Conservation (phyloP, 2,113 vertebrate species). For the Craseonycteris thonglongyai region DNA sequence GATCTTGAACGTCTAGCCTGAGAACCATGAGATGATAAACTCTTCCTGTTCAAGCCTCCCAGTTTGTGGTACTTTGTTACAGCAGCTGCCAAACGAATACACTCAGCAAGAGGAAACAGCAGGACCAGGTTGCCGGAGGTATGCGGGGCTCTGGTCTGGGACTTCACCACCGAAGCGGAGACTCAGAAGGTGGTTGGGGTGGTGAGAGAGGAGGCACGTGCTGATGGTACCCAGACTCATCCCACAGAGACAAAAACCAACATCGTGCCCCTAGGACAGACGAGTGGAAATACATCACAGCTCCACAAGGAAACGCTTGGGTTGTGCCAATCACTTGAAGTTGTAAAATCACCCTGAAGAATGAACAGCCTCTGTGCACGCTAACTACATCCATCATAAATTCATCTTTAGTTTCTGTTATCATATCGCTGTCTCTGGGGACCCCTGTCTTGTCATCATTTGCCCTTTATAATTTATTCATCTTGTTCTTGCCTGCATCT, state of each 20-base stretch:
- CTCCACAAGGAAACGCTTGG: conserved; percentile 79
- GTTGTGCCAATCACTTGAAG: conserved; percentile 77
- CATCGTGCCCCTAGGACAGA: conserved; percentile 59
- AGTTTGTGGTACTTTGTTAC: not conserved
- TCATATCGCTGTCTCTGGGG: conserved; percentile 81
- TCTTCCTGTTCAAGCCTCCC: not conserved
- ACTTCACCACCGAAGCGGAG: not conserved
- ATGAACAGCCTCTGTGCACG: conserved; percentile 79
- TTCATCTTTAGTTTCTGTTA: conserved; percentile 83
- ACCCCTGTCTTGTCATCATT: conserved; percentile 83
- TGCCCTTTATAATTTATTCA: conserved; percentile 90
- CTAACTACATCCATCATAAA: conserved; percentile 85
- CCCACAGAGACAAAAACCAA: conserved; percentile 50
- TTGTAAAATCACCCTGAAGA: conserved; percentile 81
- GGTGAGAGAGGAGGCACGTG: not conserved
- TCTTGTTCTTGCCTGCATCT: conserved; percentile 81
- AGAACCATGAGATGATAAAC: not conserved
- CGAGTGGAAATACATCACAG: conserved; percentile 69
- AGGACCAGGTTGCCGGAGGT: not conserved
- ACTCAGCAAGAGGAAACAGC: not conserved
- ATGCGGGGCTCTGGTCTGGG: not conserved
- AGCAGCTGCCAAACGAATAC: not conserved
- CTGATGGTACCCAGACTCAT: not conserved
- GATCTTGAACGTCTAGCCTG: not conserved
- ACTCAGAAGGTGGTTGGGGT: not conserved